These are phyloP conservation scores for Pseudomugil gertrudae DNA, from an alignment of 2,797 vertebrate genomes.

Conservation along the genomic window DNA sequence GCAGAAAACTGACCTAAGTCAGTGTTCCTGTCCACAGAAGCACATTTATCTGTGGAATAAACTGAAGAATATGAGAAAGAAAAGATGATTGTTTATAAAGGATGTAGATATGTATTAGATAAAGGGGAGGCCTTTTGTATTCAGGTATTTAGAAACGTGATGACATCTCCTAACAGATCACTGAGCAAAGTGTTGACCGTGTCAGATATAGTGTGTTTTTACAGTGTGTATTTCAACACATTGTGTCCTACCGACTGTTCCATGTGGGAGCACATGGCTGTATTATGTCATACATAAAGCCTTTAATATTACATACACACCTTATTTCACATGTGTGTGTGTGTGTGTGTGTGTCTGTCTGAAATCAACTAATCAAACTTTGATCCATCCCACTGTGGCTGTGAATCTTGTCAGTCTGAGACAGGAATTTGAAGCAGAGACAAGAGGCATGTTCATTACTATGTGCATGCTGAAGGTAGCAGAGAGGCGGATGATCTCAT, in stretches of 20 bases:
- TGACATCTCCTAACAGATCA: not conserved
- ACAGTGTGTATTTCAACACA: not conserved
- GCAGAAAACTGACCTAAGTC: too few relatives aligned
- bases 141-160: not conserved
- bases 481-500: constrained; percentile 48
- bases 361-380: not conserved
- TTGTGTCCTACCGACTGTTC: not conserved
- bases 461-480: constrained; percentile 27
- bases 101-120: not conserved
- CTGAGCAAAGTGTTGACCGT: not conserved
- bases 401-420: constrained; percentile 12
- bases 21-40: too few relatives aligned
- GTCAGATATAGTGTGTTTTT: not conserved
- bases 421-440: constrained; percentile 22
- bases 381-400: too few relatives aligned
- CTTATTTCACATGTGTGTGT: not conserved
- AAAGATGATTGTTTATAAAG: not conserved
- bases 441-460: constrained; percentile 22
- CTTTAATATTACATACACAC: not conserved
- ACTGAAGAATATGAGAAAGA: not conserved
- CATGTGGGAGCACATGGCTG: not conserved
- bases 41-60: too few relatives aligned
- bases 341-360: not conserved
- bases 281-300: not conserved
- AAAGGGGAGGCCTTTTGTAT: not conserved